A percentile compares a stretch with the other conserved stretches of the same genome.
phyloP scores from a whole-genome alignment of 2,888 invertebrate genomes.

The Sarcophaga rosellei region DNA sequence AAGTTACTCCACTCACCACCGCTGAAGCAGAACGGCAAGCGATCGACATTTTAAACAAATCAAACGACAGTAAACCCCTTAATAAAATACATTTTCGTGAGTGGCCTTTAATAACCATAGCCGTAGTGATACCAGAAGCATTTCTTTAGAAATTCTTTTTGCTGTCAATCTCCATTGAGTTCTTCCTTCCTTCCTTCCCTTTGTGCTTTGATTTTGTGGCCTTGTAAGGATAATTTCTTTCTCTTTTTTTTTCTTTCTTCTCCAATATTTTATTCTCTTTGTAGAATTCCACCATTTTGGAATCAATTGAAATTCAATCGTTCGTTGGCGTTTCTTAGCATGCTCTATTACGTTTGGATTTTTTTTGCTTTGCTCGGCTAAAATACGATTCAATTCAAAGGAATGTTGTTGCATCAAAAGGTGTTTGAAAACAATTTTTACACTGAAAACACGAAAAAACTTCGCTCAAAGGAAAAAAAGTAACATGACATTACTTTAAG shows the following conservation, averaged over 20 bases:
- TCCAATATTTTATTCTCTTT: constrained; percentile 23
- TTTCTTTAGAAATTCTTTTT: too few species aligned
- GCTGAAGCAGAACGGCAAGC: too few species aligned
- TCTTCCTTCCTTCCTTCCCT: too few species aligned
- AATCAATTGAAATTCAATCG: constrained; percentile 49
- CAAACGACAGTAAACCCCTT: too few species aligned
- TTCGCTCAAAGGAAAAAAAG: neutral
- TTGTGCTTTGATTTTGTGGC: neutral
- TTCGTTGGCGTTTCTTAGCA: neutral
- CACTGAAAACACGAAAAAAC: neutral
- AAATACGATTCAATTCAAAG: constrained; percentile 27
- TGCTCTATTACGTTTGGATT: constrained; percentile 4
- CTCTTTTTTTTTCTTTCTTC: neutral
- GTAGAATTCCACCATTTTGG: constrained; percentile 20
- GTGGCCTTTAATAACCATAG: too few species aligned
- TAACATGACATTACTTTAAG: constrained; percentile 39
- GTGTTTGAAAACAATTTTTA: constrained; percentile 53
- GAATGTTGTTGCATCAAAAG: constrained; percentile 47
- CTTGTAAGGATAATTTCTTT: neutral
- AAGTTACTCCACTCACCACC: too few species aligned
- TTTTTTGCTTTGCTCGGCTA: neutral
- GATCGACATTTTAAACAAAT: too few species aligned
- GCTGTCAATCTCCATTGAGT: too few species aligned
- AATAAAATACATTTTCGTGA: too few species aligned
- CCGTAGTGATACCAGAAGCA: too few species aligned